Evolutionary conservation across 1,140 invertebrate genomes (phyloP), one percentile per base, ranked within the genome.

Genomic region (Trichoplusia ni): DNA sequence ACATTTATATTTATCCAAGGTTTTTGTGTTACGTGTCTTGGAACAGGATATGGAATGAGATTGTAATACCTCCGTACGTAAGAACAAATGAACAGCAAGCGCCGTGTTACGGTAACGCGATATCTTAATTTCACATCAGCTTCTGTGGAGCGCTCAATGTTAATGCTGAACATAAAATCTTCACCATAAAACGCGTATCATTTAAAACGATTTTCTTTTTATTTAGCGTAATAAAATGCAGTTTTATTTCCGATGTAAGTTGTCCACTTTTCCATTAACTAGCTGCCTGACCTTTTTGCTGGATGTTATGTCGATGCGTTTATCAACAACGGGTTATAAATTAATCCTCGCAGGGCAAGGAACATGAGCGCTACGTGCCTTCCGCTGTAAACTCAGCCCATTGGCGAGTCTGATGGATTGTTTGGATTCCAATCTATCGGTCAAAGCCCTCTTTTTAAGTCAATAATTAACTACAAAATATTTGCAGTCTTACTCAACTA

Each of bases 371-470:
- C 44, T 82, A 82, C 82, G 79, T 87, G 82, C 82, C 76, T 84
- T 85, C 78, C 78, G 71, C 35, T 73, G 69, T 63, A 68, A 76
- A 73, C 76, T 68, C 65, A 27, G 58, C 8, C 11, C 56, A 35
- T 46, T 8, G 7, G 37, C 64, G 54, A 46, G 66, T 66, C 68
- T 79, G 72, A 72, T 69, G 70, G 70, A 78, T 77, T 79, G 76
- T 78, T 85, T 83, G 75, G 70, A 82, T 82, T 81, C 71, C 77
- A 65, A 71, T 82, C 66, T 69, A 73, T 75, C 79, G 84, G 84
- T 83, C 84, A 82, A 58, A 74, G 84, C 72, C 67, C 70, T 37
- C 16, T 59, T 16, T 63, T 46, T 23, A 25, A 60, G 40, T 46
- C n/a, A 60, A 60, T 42, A 60, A 27, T 47, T 46, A 19, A 46